A percentile compares a stretch with the other conserved stretches of the same genome.
These are phyloP conservation scores for Plodia interpunctella DNA, from an alignment of 1,140 invertebrate genomes.

Conservation along the genomic window DNA sequence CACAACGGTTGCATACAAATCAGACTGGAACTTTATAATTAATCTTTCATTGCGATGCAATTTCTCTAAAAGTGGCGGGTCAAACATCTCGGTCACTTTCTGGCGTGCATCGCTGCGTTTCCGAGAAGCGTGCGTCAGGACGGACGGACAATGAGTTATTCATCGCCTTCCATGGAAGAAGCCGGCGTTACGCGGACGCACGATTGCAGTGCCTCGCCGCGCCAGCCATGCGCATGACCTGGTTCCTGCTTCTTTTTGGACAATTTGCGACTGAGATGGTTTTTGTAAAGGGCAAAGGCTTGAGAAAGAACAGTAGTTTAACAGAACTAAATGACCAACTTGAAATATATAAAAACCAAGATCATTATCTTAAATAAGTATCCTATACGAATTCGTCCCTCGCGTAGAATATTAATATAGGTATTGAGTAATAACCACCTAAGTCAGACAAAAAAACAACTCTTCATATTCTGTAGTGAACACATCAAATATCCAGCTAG, in stretches of 20 bases:
- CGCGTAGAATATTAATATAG: too few relatives aligned
- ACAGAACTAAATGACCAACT: too few relatives aligned
- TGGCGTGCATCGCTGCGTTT: conserved; percentile 40
- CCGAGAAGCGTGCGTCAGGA: conserved; percentile 69
- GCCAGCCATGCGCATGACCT: conserved; percentile 49
- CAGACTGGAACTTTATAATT: background rate
- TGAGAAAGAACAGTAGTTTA: background rate
- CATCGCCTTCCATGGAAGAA: conserved; percentile 69
- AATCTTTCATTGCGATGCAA: background rate
- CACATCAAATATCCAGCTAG: too few relatives aligned
- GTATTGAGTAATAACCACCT: too few relatives aligned
- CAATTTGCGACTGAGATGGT: conserved; percentile 17
- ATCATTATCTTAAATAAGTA: too few relatives aligned
- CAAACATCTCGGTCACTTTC: conserved; percentile 64
- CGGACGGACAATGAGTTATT: conserved; percentile 74
- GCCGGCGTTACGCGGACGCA: conserved; percentile 65
- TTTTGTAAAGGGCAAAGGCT: background rate
- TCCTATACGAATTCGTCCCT: too few relatives aligned
- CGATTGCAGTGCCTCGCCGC: conserved; percentile 49
- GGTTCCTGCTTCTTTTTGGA: conserved; percentile 48
- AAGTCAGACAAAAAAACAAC: too few relatives aligned
- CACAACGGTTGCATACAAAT: background rate
- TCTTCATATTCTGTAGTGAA: too few relatives aligned
- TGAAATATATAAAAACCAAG: too few relatives aligned
- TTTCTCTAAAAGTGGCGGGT: conserved; percentile 49